Conservation (phyloP, 1,140 invertebrate genomes). For the Dendrolimus kikuchii region DNA sequence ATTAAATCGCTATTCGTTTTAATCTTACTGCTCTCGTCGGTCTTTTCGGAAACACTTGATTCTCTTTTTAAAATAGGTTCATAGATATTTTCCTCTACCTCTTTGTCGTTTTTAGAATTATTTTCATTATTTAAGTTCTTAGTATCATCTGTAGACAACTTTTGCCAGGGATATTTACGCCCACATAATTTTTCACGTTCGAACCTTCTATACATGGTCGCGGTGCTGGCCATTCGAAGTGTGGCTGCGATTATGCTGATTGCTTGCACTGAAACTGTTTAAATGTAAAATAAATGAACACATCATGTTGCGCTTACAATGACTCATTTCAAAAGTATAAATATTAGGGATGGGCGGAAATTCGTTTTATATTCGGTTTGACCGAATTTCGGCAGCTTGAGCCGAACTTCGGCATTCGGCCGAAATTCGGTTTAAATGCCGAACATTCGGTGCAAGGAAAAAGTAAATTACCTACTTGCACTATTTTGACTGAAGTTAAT, state of each 20-base stretch:
- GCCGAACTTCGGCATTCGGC: no score
- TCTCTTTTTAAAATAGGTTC: constrained; percentile 34
- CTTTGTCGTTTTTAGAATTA: constrained; percentile 6
- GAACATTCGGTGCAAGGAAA: no score
- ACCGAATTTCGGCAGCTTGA: no score
- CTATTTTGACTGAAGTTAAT: no score
- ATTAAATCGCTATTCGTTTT: constrained; percentile 50
- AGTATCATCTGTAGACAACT: constrained; percentile 19
- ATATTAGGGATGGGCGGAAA: no score
- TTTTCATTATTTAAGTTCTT: constrained; percentile 15
- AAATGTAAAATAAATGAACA: background rate
- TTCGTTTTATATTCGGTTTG: no score
- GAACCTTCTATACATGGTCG: constrained; percentile 81
- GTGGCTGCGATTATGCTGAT: constrained; percentile 77
- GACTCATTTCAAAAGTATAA: no score
- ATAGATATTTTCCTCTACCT: constrained; percentile 35
- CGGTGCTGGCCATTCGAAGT: constrained; percentile 77
- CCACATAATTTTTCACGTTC: constrained; percentile 83
- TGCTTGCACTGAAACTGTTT: constrained; percentile 75
- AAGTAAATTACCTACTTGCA: no score
- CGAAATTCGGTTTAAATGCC: no score
- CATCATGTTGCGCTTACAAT: no score
- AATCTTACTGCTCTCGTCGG: constrained; percentile 16
- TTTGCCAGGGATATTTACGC: constrained; percentile 80
- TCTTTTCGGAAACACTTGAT: constrained; percentile 22